phyloP scores from a whole-genome alignment of 30 jellyfish, hydroid and myxozoan species.

The Hydra vulgaris region DNA sequence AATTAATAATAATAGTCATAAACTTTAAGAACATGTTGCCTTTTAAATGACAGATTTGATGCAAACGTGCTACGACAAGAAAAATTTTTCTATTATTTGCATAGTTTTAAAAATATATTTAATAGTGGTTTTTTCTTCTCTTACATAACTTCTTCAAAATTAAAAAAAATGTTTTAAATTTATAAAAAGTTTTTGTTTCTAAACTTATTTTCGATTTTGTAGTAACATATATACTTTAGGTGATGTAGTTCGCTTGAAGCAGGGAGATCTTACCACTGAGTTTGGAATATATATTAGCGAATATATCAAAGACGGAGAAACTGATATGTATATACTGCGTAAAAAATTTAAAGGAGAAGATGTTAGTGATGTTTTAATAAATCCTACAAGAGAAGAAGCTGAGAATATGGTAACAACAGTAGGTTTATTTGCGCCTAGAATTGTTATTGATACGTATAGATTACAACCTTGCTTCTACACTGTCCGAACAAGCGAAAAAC shows the following conservation, averaged over 20 bases:
- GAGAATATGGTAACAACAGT: conserved; percentile 20
- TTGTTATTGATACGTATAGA: conserved; percentile 12
- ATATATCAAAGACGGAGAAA: conserved; percentile 31
- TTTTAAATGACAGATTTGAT: too few relatives aligned
- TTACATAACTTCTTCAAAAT: too few relatives aligned
- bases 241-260: conserved; percentile 25
- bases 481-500: conserved; percentile 25
- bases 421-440: conserved; percentile 27
- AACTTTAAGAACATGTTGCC: too few relatives aligned
- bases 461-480: conserved; percentile 30
- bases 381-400: conserved; percentile 9
- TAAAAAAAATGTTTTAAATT: too few relatives aligned
- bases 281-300: conserved; percentile 22
- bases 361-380: conserved; percentile 6
- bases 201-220: too few relatives aligned
- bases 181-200: too few relatives aligned
- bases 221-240: conserved; percentile 1
- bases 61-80: too few relatives aligned
- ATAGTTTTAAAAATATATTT: too few relatives aligned
- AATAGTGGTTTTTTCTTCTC: too few relatives aligned
- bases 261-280: conserved; percentile 30
- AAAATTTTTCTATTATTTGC: too few relatives aligned
- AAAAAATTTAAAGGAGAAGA: conserved; percentile 24
- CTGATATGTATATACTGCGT: conserved; percentile 27
- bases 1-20: too few relatives aligned